phyloP scores from a whole-genome alignment of 2,888 invertebrate genomes.

The Tenthredo livida region DNA sequence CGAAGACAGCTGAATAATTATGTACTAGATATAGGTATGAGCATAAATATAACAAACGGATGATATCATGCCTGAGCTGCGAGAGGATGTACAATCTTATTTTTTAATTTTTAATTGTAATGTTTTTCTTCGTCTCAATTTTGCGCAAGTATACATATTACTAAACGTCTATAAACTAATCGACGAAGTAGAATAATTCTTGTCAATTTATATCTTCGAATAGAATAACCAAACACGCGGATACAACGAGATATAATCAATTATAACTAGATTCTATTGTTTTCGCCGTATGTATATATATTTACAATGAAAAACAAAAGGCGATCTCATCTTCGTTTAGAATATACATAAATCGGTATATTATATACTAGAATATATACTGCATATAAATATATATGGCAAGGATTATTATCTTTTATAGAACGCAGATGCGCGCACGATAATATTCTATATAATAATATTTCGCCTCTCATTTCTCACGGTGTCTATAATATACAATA shows the following conservation, averaged over 20 bases:
- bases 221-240: too few relatives aligned
- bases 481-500: neutral
- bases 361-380: too few relatives aligned
- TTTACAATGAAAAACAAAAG: neutral
- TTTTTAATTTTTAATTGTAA: neutral
- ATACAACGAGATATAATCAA: neutral
- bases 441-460: neutral
- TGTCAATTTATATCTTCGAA: too few relatives aligned
- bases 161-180: too few relatives aligned
- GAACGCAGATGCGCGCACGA: neutral
- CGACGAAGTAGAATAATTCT: too few relatives aligned
- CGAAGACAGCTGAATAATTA: neutral
- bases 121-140: too few relatives aligned
- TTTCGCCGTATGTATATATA: neutral
- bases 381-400: too few relatives aligned
- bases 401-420: too few relatives aligned
- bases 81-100: neutral
- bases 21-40: neutral
- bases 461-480: constrained; percentile 17
- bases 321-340: neutral
- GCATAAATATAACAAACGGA: neutral
- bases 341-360: too few relatives aligned
- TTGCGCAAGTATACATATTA: too few relatives aligned
- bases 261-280: neutral
- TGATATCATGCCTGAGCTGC: neutral